Evolutionary conservation across 64 coral and sea anemone genomes (phyloP).

Genomic region (Actinia tenebrosa): DNA sequence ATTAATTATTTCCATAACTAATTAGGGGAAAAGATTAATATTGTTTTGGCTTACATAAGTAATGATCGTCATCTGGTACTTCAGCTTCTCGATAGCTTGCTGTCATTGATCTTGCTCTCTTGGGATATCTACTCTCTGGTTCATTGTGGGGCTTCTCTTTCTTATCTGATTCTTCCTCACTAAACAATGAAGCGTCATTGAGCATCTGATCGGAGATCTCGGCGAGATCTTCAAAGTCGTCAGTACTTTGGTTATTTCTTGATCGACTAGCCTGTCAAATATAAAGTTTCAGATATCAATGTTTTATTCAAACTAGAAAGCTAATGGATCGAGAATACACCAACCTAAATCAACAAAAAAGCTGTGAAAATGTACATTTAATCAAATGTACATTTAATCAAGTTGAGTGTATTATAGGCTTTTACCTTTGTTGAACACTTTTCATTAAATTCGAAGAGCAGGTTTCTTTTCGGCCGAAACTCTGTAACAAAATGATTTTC

Average conservation of each 20-base stretch:
- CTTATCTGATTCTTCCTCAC: background rate
- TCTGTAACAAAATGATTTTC: background rate
- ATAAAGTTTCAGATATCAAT: background rate
- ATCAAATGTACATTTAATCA: too few relatives aligned
- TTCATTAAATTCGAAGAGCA: background rate
- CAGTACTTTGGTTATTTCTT: background rate
- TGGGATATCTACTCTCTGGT: constrained; percentile 2
- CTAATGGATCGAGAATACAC: background rate
- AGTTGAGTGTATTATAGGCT: too few relatives aligned
- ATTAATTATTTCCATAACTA: too few relatives aligned
- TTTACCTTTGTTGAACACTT: background rate
- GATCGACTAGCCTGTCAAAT: background rate
- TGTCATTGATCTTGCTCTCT: background rate
- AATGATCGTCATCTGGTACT: constrained; percentile 84
- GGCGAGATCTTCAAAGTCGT: constrained; percentile 3
- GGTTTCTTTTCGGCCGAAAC: background rate
- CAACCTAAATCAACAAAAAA: too few relatives aligned
- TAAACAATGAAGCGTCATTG: background rate
- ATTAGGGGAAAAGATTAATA: too few relatives aligned
- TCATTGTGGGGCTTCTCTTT: background rate
- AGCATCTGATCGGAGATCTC: background rate
- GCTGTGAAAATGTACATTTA: too few relatives aligned
- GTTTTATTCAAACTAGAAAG: background rate
- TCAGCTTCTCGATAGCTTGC: constrained; percentile 65
- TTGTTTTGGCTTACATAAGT: constrained; percentile 54